Evolutionary conservation across 2,888 invertebrate genomes (phyloP).

Genomic region (Zhuqinia jingwanae): DNA sequence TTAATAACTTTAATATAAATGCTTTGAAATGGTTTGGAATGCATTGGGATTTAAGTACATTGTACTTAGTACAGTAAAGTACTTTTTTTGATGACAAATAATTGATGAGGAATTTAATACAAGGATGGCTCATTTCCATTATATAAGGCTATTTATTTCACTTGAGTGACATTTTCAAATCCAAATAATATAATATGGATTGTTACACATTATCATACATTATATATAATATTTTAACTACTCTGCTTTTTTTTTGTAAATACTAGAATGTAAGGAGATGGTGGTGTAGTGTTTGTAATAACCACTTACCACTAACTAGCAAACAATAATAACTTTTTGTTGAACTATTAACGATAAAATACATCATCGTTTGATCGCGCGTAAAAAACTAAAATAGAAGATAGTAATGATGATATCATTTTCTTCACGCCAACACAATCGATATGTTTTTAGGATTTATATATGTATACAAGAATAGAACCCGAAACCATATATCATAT

Average conservation of each 20-base stretch:
- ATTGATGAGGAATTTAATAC: too few species aligned
- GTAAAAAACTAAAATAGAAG: background rate
- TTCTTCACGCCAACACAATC: background rate
- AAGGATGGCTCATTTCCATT: too few species aligned
- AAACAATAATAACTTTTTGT: too few species aligned
- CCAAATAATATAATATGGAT: background rate
- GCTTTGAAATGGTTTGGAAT: too few species aligned
- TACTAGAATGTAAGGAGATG: background rate
- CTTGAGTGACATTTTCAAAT: background rate
- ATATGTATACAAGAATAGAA: constrained; percentile 6
- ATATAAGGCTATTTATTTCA: too few species aligned
- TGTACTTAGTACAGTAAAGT: too few species aligned
- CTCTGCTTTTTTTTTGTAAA: too few species aligned
- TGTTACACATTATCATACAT: background rate
- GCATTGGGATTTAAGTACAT: too few species aligned
- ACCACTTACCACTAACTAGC: too few species aligned
- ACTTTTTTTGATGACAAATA: too few species aligned
- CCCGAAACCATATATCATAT: constrained; percentile 5
- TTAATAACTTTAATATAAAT: too few species aligned
- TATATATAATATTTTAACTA: background rate
- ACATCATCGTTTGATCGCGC: background rate
- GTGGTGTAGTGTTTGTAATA: background rate
- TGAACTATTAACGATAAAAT: background rate
- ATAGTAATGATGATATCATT: background rate
- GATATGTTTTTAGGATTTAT: background rate